A percentile compares a stretch with the other conserved stretches of the same genome.
phyloP scores from a whole-genome alignment of 2,113 vertebrate genomes.

The Heteronetta atricapilla region DNA sequence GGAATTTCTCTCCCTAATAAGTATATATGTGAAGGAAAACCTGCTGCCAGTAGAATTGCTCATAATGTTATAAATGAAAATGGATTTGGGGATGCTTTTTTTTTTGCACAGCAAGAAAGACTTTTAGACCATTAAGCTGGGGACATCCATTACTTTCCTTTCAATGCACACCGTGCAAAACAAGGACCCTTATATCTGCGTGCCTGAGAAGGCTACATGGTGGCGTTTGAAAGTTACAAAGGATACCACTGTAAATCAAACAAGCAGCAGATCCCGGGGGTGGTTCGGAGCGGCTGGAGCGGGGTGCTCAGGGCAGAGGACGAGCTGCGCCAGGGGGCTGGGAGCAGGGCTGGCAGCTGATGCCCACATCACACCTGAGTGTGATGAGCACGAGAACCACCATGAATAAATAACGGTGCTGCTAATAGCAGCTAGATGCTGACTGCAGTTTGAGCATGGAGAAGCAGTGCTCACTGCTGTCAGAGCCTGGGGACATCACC shows the following conservation, averaged over 20 bases:
- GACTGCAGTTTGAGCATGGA: not conserved
- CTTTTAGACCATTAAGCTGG: constrained; percentile 35
- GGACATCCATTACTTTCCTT: constrained; percentile 36
- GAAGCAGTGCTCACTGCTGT: not conserved
- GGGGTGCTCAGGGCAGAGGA: not conserved
- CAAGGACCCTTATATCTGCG: not conserved
- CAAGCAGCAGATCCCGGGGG: not conserved
- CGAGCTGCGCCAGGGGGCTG: not conserved
- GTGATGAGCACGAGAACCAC: not conserved
- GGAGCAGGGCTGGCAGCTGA: not conserved
- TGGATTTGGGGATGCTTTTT: constrained; percentile 25
- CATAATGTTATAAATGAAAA: constrained; percentile 62
- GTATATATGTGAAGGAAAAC: constrained; percentile 50
- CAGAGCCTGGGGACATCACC: not conserved
- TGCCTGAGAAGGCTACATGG: not conserved
- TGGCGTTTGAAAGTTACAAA: not conserved
- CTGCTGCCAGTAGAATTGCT: constrained; percentile 55
- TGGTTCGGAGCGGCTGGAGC: not conserved
- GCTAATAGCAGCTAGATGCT: not conserved
- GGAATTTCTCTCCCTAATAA: constrained; percentile 58
- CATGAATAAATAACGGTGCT: not conserved
- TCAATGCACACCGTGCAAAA: not conserved
- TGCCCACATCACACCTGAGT: not conserved
- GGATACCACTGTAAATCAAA: not conserved
- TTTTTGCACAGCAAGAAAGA: not conserved